Conservation (phyloP, 2,797 vertebrate species). For the Distichodus sexfasciatus region DNA sequence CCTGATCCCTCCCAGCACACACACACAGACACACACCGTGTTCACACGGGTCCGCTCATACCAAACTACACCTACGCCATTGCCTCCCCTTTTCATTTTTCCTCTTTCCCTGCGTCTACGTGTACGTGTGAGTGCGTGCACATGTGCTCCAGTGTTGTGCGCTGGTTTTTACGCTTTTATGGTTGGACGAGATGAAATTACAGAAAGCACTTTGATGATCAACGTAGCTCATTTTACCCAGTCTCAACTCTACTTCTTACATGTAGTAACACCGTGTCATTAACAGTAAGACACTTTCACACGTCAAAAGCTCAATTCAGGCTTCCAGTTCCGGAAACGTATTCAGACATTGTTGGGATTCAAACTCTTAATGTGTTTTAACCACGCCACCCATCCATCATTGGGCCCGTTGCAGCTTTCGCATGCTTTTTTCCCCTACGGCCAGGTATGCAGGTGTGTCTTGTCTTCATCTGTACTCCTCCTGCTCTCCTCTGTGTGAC, state of each 20-base stretch:
- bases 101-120: constrained; percentile 31
- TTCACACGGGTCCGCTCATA: constrained; percentile 75
- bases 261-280: neutral
- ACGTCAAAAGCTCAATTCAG: too few species aligned
- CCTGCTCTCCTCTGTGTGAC: constrained; percentile 4
- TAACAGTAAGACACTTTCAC: too few species aligned
- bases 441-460: constrained; percentile 36
- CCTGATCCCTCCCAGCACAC: constrained; percentile 47
- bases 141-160: neutral
- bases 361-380: neutral
- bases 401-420: neutral
- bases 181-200: constrained; percentile 29
- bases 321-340: neutral
- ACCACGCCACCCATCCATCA: constrained; percentile 12
- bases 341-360: neutral
- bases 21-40: constrained; percentile 46
- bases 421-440: constrained; percentile 6
- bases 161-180: constrained; percentile 10
- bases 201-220: constrained; percentile 27
- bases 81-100: constrained; percentile 59
- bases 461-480: constrained; percentile 17
- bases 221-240: neutral
- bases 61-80: constrained; percentile 78
- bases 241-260: neutral
- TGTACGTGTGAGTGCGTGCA: constrained; percentile 11